A percentile compares a stretch with the other conserved stretches of the same genome.
phyloP scores from a whole-genome alignment of 2,797 vertebrate species.

The Tenualosa ilisha region DNA sequence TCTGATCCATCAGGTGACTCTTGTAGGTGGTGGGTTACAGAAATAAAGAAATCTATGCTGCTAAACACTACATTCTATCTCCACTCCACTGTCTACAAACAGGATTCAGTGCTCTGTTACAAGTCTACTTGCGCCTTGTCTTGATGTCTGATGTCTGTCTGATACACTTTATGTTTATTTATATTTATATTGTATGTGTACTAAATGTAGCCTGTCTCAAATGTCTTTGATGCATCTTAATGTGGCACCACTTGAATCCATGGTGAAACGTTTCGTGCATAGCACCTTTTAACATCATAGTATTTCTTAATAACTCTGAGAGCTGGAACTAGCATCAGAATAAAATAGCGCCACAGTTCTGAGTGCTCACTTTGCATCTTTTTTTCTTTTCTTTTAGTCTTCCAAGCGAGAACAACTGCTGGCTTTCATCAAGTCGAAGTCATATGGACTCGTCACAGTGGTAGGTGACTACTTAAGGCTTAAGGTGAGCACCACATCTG shows the following conservation, averaged over 20 bases:
- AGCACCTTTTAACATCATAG: not conserved
- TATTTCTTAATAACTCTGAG: not conserved
- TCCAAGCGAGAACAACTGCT: slow-evolving; percentile 74
- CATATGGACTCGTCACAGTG: slow-evolving; percentile 73
- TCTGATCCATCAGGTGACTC: not conserved
- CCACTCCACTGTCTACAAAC: too few relatives aligned
- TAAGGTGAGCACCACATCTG: slow-evolving; percentile 21
- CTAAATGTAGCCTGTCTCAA: too few relatives aligned
- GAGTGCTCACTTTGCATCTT: not conserved
- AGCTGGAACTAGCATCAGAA: not conserved
- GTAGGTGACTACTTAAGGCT: slow-evolving; percentile 57
- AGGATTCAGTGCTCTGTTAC: too few relatives aligned
- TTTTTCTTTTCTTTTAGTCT: slow-evolving; percentile 58
- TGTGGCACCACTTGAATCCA: too few relatives aligned
- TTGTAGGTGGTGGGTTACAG: not conserved
- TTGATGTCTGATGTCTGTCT: too few relatives aligned
- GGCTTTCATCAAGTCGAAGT: slow-evolving; percentile 79
- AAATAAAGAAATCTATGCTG: not conserved
- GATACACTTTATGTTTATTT: too few relatives aligned
- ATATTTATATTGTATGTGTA: too few relatives aligned
- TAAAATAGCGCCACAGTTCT: not conserved
- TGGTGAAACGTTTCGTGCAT: not conserved
- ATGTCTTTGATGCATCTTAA: too few relatives aligned
- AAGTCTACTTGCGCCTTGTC: too few relatives aligned
- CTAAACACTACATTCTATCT: too few relatives aligned